phyloP scores from a whole-genome alignment of 1,140 invertebrate species.

The Psix sp. region DNA sequence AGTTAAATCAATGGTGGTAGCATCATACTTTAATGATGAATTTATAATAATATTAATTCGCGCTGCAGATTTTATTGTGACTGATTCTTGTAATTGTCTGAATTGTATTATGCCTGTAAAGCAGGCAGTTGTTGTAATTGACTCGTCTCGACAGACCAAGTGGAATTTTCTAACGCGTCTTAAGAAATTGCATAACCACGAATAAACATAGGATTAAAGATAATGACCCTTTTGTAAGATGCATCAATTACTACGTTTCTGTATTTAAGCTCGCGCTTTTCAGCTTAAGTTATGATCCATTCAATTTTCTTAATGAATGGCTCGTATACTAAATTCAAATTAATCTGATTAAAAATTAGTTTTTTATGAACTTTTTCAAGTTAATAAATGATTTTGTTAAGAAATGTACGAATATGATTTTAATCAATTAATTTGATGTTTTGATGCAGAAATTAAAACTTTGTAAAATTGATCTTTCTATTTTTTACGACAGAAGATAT shows the following conservation, averaged over 20 bases:
- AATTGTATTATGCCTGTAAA: slow-evolving; percentile 51
- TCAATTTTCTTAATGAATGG: slow-evolving; percentile 23
- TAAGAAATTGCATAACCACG: slow-evolving; percentile 48
- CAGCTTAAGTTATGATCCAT: slow-evolving; percentile 14
- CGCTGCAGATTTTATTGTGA: slow-evolving; percentile 40
- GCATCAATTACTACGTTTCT: slow-evolving; percentile 47
- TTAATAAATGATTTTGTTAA: too few species aligned
- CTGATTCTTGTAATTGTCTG: slow-evolving; percentile 47
- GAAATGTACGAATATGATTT: too few species aligned
- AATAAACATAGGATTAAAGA: slow-evolving; percentile 54
- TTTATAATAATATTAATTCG: slow-evolving; percentile 43
- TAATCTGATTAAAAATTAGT: too few species aligned
- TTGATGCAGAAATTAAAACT: too few species aligned
- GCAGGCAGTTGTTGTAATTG: slow-evolving; percentile 49
- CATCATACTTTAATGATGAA: slow-evolving; percentile 18
- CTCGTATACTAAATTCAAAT: too few species aligned
- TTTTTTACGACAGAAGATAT: too few species aligned
- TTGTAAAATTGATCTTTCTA: too few species aligned
- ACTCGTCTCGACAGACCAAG: slow-evolving; percentile 53
- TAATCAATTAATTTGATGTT: too few species aligned
- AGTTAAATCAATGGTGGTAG: slow-evolving; percentile 4
- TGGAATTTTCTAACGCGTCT: slow-evolving; percentile 54
- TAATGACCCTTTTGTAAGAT: slow-evolving; percentile 52
- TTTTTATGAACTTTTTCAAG: too few species aligned
- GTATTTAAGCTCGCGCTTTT: slow-evolving; percentile 26